Conservation (phyloP, 2,113 vertebrate genomes). For the Cettia cetti region DNA sequence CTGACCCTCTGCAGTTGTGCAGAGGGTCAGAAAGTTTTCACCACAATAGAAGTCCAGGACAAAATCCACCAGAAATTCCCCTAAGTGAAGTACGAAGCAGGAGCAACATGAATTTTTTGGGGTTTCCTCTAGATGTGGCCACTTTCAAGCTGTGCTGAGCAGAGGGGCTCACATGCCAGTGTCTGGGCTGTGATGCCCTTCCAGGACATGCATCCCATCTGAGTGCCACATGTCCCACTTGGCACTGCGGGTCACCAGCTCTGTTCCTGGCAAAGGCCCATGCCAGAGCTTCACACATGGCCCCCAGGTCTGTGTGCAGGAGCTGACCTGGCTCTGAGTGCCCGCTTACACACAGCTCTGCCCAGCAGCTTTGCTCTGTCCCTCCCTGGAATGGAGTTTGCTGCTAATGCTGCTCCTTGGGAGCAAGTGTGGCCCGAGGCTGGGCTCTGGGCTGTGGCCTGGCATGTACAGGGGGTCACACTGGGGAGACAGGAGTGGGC, state of each 20-base stretch:
- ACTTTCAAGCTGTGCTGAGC: neutral
- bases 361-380: neutral
- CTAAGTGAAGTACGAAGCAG: neutral
- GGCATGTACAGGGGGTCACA: accelerated
- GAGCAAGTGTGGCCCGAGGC: neutral
- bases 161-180: neutral
- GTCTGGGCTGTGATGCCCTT: neutral
- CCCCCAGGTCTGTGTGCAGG: neutral
- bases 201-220: neutral
- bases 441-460: neutral
- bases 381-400: neutral
- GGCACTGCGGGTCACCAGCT: neutral
- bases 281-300: neutral
- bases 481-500: accelerated
- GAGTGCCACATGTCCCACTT: accelerated
- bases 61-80: neutral
- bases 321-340: neutral
- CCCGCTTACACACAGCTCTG: neutral
- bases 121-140: neutral
- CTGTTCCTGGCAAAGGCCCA: accelerated
- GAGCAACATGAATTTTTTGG: accelerated
- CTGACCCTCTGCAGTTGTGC: accelerated
- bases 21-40: too few relatives aligned
- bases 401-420: neutral
- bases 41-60: neutral